Evolutionary conservation across 1,140 invertebrate species (phyloP).

Genomic region (Chelonus insularis): DNA sequence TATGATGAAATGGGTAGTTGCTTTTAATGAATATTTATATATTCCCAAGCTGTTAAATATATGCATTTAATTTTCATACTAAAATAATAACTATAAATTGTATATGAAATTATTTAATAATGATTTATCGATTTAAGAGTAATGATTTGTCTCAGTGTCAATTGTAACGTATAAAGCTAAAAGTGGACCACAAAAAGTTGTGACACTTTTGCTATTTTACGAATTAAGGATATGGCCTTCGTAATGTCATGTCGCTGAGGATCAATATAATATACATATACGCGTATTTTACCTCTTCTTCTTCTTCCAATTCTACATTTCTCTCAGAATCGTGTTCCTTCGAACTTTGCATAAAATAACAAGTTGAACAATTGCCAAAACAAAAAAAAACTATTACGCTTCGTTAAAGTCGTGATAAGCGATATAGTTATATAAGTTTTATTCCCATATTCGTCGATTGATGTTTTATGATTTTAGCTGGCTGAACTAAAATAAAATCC

Average conservation of each 20-base stretch:
- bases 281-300: constrained; percentile 25
- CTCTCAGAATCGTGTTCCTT: too few species aligned
- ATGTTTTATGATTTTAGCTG: constrained; percentile 48
- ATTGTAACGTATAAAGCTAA: constrained; percentile 2
- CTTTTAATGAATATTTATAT: too few species aligned
- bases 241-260: constrained; percentile 30
- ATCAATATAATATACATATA: constrained; percentile 19
- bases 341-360: background rate
- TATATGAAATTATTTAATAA: too few species aligned
- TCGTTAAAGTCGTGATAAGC: constrained; percentile 38
- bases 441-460: constrained; percentile 38
- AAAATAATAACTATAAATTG: too few species aligned
- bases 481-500: too few species aligned
- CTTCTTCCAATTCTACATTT: constrained; percentile 11
- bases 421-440: too few species aligned
- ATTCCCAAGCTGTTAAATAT: too few species aligned
- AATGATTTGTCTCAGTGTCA: too few species aligned
- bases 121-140: too few species aligned
- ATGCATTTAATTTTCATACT: too few species aligned
- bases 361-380: constrained; percentile 15
- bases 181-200: constrained; percentile 5
- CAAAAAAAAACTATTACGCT: constrained; percentile 32
- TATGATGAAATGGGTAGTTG: too few species aligned
- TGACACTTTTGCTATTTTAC: constrained; percentile 19
- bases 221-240: constrained; percentile 34